Evolutionary conservation across 2,797 vertebrate genomes (phyloP).

Genomic region (Pachyuromys duprasi): DNA sequence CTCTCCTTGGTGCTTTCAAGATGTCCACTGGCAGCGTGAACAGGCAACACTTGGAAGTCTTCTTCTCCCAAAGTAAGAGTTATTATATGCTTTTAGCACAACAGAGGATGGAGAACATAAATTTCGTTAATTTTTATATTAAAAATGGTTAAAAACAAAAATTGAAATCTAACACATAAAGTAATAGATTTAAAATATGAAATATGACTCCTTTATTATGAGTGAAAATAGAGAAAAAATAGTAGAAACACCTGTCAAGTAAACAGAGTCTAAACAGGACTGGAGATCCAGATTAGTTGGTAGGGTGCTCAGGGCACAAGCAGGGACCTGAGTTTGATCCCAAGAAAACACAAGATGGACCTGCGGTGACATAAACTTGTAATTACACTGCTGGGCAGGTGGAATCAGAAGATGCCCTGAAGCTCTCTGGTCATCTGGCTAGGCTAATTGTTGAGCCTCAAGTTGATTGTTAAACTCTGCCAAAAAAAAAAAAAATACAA

Average conservation of each 20-base stretch:
- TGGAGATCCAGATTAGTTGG: too few species aligned
- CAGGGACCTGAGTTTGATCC: not conserved
- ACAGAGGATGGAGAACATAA: not conserved
- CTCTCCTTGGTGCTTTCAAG: not conserved
- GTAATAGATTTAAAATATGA: not conserved
- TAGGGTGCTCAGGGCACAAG: not conserved
- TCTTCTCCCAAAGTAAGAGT: not conserved
- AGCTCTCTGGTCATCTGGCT: not conserved
- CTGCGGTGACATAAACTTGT: not conserved
- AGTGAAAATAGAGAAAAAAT: not conserved
- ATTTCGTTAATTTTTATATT: not conserved
- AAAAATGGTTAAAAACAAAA: not conserved
- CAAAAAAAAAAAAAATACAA: not conserved
- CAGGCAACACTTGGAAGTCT: too few species aligned
- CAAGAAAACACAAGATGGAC: not conserved
- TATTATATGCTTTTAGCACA: not conserved
- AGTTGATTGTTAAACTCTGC: not conserved
- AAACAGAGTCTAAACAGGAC: not conserved
- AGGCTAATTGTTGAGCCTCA: not conserved
- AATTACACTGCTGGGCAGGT: not conserved
- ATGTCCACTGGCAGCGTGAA: not conserved
- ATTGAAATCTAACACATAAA: not conserved
- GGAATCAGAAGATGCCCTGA: not conserved
- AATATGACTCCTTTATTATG: not conserved
- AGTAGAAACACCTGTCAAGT: not conserved